Evolutionary conservation across 2,888 invertebrate genomes (phyloP).

Genomic region (Drosophila paranaensis): DNA sequence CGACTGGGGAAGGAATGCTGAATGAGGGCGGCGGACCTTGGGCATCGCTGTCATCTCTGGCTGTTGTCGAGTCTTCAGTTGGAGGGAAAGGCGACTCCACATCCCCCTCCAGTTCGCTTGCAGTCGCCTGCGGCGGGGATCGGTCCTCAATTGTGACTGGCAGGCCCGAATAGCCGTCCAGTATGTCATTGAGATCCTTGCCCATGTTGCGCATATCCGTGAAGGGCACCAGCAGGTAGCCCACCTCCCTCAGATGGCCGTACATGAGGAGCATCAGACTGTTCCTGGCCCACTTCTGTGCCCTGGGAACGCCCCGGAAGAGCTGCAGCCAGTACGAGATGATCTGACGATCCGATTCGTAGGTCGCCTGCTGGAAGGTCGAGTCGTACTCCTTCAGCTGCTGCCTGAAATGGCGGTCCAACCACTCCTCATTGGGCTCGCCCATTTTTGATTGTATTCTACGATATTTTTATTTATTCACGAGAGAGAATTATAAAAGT

Average conservation of each 20-base stretch:
- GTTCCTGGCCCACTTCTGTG: conserved; percentile 54
- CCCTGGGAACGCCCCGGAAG: conserved; percentile 22
- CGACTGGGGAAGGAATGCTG: neutral
- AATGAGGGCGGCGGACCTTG: neutral
- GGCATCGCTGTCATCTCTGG: rapidly evolving
- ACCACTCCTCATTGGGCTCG: conserved; percentile 1
- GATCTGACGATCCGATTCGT: conserved; percentile 39
- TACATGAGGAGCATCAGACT: conserved; percentile 50
- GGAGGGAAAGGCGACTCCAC: neutral
- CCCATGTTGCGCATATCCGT: conserved; percentile 40
- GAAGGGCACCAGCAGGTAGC: conserved; percentile 48
- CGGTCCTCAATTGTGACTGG: neutral
- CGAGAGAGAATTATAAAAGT: neutral
- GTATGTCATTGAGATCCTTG: conserved; percentile 44
- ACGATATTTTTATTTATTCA: neutral
- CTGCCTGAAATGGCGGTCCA: conserved; percentile 49
- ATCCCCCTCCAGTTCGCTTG: neutral
- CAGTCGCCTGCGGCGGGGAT: neutral
- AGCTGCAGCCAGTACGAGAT: conserved; percentile 46
- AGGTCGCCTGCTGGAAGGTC: conserved; percentile 12
- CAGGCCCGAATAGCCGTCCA: conserved; percentile 50
- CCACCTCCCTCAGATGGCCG: conserved; percentile 53
- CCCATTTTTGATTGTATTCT: neutral
- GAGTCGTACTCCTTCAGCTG: conserved; percentile 34
- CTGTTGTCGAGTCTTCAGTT: neutral